Base-by-base conservation (phyloP, 2,113 vertebrate species). In the Morone chrysops region DNA sequence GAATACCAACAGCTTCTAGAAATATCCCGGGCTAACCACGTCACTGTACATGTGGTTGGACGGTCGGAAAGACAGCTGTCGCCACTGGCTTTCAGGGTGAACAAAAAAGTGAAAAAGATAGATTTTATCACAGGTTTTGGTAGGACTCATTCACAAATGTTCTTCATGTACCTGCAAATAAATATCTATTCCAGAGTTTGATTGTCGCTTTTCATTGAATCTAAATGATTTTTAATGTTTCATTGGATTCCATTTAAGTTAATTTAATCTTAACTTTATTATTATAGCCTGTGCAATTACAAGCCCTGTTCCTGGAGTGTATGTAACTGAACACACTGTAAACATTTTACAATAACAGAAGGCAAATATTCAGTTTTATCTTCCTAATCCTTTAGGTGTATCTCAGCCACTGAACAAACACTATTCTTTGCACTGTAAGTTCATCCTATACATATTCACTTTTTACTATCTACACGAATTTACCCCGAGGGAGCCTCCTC, bases 1-100 rank as follows among this genome's bases (percentile, higher is more conserved):
- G 81, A 90, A 87, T 78, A 86, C 82, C 86, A 78, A 75, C 78
- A 81, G 82, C 68, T 86, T 91, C 90, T 86, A 83, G 92, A 92
- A 92, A 89, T 87, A 91, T 82, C 84, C 72, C 31, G 1, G 47
- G 40, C 85, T 80, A 84, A 90, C 90, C 43, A 81, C 67, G 71
- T 80, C 78, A 80, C 78, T 73, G 86, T 82, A 54, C 45, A 53
- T 88, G 86, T 91, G 87, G 88, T 87, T 16, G 82, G 74, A 70
- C 71, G 70, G 77, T 80, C 74, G 62, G 87, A 90, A 93, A 90
- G 88, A 86, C 81, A 81, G 63, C 89, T 84, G 78, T 86, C 81
- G 74, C 90, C 84, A 72, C 82, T 47, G 25, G 72, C 75, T 71
- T 53, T 69, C 25, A 69, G 47, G 72, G 74, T 84, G 62, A 65